Percentiles rank a stretch among this genome's conserved stretches.
These are phyloP conservation scores for Porites rus DNA, from an alignment of 92 coral and sea anemone genomes.

Conservation along the genomic window DNA sequence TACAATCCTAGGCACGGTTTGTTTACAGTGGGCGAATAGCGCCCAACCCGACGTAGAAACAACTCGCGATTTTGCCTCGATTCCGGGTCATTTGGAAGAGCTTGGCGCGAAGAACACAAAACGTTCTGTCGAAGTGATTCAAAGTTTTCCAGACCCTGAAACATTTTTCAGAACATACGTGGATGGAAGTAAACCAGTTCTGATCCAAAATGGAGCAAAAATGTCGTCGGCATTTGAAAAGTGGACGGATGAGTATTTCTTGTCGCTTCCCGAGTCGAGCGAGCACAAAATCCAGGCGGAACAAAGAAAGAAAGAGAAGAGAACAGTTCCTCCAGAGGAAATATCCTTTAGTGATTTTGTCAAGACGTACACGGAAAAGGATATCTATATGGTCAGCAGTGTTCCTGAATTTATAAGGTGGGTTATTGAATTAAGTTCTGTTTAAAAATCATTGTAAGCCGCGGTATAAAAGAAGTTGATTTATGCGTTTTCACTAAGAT, in stretches of 20 bases:
- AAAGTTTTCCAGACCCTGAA: conserved; percentile 78
- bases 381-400: conserved; percentile 86
- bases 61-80: conserved; percentile 9
- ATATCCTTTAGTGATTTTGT: conserved; percentile 81
- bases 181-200: conserved; percentile 73
- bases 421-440: background rate
- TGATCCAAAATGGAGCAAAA: conserved; percentile 90
- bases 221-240: conserved; percentile 83
- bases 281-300: conserved; percentile 68
- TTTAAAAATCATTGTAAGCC: background rate
- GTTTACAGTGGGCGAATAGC: background rate
- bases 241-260: conserved; percentile 94
- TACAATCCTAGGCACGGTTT: background rate
- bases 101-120: conserved; percentile 79
- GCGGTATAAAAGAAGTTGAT: background rate
- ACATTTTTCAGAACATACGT: conserved; percentile 84
- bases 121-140: conserved; percentile 61
- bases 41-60: background rate
- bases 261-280: conserved; percentile 76
- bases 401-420: conserved; percentile 37
- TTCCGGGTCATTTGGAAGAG: conserved; percentile 91
- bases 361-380: conserved; percentile 71
- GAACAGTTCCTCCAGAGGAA: conserved; percentile 74
- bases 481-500: too few species aligned
- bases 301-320: conserved; percentile 92